Base-by-base conservation (phyloP, 2,888 invertebrate genomes). In the Acrobeloides nanus region DNA sequence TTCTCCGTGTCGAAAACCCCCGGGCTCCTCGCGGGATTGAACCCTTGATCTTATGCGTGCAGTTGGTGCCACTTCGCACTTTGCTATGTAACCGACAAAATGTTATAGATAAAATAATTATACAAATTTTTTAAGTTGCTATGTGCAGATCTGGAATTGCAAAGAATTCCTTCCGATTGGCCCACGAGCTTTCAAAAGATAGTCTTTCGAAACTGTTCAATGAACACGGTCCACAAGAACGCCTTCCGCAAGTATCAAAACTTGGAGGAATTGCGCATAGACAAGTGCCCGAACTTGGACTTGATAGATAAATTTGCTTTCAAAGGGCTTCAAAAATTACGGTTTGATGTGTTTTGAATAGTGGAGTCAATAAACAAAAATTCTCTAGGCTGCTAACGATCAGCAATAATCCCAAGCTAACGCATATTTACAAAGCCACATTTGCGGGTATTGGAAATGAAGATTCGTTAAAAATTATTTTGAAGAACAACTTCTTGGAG, bases 361-460 rank as follows among this genome's bases (percentile, higher is more conserved):
- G 15, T 1, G 17, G 10, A 32, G 15, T 21, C 38, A n/a, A n/a
- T 32, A 8, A 38, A n/a, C 21, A 12, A 34, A 29, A 10, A 2
- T 4, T n/a, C 51, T 54, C 21, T 32, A 59, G 59, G 20, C n/a
- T 44, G 12, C 31, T 59, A 7, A 31, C 39, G n/a, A 40, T 59
- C 35, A 27, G 27, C 8, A 42, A 42, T 5, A 59, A 59, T 26
- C 57, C 62, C 8, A 52, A 46, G 17, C 48, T 59, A 24, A 31
- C 37, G 10, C 55, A 59, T 32, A 31, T 59, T 23, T 34, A 56
- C 34, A 49, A 54, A 27, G 44, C 50, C 23, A 32, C 59, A 12
- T 59, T 59, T 35, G 61, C 59, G 6, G 61, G 48, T n/a, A 59
- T 59, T 20, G 58, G 58, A 17, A 59, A 59, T 23, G 49, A 59